Evolutionary conservation across 2,888 invertebrate species (phyloP).

Genomic region (Ellobium chinense): DNA sequence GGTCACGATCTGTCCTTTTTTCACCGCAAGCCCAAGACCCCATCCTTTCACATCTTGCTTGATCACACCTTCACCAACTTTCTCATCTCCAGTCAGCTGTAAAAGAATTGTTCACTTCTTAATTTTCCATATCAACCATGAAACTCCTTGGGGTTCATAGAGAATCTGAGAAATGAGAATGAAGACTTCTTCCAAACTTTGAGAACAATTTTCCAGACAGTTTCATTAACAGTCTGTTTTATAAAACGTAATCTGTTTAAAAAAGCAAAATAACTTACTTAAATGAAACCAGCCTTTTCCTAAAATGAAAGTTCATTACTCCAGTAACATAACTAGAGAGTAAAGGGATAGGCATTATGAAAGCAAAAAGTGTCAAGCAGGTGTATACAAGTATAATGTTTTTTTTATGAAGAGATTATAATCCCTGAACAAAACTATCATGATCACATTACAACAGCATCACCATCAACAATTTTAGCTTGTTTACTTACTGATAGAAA

Average conservation of each 20-base stretch:
- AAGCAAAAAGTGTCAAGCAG: no score
- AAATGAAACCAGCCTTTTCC: not conserved
- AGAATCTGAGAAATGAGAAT: no score
- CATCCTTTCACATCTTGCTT: conserved; percentile 39
- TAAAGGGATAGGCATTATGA: no score
- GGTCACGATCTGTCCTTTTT: conserved; percentile 46
- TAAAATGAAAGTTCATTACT: not conserved
- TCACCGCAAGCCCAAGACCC: conserved; percentile 38
- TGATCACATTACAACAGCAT: not conserved
- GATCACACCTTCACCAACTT: conserved; percentile 46
- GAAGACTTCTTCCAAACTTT: no score
- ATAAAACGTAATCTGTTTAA: no score
- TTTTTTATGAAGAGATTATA: not conserved
- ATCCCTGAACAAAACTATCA: not conserved
- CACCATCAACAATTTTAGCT: not conserved
- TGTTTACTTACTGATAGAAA: not conserved
- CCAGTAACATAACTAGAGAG: not conserved
- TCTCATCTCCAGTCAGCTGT: conserved; percentile 45
- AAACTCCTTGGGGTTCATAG: no score
- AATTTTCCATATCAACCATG: no score
- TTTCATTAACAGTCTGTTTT: no score
- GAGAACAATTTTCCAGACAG: no score
- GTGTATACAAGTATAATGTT: not conserved
- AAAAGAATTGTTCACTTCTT: no score
- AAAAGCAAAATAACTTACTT: not conserved